Conservation (phyloP, 2,113 vertebrate genomes). For the Meleagris gallopavo region DNA sequence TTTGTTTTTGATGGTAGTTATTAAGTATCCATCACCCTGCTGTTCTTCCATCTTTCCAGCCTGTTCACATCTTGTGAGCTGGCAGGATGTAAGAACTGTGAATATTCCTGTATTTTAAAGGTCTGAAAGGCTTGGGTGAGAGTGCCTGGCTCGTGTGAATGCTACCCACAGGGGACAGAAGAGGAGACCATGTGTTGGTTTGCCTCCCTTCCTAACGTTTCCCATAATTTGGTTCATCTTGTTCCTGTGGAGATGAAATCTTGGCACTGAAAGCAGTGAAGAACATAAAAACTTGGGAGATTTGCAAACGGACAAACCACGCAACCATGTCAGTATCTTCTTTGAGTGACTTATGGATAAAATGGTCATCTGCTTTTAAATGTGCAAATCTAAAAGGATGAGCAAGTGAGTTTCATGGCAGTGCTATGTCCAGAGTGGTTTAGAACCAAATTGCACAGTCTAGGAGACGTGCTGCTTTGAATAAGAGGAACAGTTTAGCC, state of each 20-base stretch:
- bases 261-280: not conserved
- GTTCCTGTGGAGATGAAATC: not conserved
- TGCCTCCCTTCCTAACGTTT: not conserved
- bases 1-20: not conserved
- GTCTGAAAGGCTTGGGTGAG: not conserved
- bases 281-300: not conserved
- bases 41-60: not conserved
- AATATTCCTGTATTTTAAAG: not conserved
- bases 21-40: not conserved
- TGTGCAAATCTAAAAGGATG: not conserved
- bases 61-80: not conserved
- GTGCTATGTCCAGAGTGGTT: rapidly evolving
- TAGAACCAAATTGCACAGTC: not conserved
- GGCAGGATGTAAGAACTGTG: not conserved
- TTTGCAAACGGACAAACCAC: not conserved
- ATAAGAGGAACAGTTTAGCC: not conserved
- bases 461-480: not conserved
- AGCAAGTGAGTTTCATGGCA: not conserved
- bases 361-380: not conserved
- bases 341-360: not conserved
- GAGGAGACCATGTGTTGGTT: not conserved
- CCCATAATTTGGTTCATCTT: not conserved
- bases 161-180: not conserved
- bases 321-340: not conserved
- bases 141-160: not conserved